Evolutionary conservation across 2,113 vertebrate species (phyloP), one percentile per base, ranked within the genome.

Genomic region (Actenoides lindsayi): DNA sequence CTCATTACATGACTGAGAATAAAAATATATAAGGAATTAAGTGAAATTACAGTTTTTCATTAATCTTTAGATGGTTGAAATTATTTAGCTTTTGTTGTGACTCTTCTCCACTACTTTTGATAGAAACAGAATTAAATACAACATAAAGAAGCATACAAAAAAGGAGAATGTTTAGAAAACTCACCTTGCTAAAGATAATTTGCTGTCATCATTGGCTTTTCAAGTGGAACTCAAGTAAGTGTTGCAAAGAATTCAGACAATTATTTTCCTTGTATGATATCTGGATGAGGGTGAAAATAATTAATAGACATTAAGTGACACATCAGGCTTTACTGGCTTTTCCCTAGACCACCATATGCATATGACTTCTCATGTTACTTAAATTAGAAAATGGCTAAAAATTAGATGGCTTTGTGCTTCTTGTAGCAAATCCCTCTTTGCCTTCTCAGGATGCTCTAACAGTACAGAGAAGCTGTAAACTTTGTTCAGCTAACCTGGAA

Each of bases 171-270:
- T 75, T 82, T 59, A 53, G 48, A 90, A 88, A 93, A 56, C 27
- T 70, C 39, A n/a, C 7, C 53, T 90, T 62, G 65, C 53, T 78
- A 46, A 86, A 87, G 68, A 31, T 78, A 81, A 91, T 87, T 87
- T 92, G 39, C 80, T 94, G 64, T 51, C 73, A 87, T 84, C 76
- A 87, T 64, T 83, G 69, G 88, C 90, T 93, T 92, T 92, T 83
- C 4, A 3, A 64, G 39, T 64, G 75, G 75, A 90, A 93, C 16
- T 89, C 71, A 75, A 80, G 59, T 44, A 6, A 74, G 11, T 31
- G 12, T 39, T 64, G 35, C 39, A 62, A 89, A 67, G 33, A 71
- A 87, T 75, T 77, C 60, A 60, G 25, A 39, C 9, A 60, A 74
- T 74, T 70, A 42, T 62, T 77, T 94, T 71, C 27, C 46, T 53